Base-by-base conservation (phyloP, 2,797 vertebrate species). In the Schizothorax lantsangensis region DNA sequence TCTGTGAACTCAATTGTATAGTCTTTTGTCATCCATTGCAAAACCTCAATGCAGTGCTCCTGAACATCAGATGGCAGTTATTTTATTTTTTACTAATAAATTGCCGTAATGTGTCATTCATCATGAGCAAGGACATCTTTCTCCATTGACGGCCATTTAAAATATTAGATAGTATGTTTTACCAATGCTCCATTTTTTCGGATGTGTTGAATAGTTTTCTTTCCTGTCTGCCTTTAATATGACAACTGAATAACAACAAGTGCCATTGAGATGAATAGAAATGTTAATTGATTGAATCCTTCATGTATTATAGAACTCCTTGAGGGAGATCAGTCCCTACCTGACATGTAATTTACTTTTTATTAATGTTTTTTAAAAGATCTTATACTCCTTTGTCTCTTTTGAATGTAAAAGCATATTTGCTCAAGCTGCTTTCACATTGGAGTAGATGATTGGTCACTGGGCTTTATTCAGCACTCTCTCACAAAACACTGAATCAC, bases 401-500 rank as follows among this genome's bases (percentile, higher is more conserved):
- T 6, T 23, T 45, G 36, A 52, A 36, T 54, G 23, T 54, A 57
- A 49, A 36, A 69, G 45, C 79, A n/a, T 83, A 1, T 45, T 30
- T 74, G 52, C 38, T 73, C 54, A 62, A 54, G 71, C 14, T 64
- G 17, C 69, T 75, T 84, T 62, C 11, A 23, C 26, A 62, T 21
- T 45, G 2, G 36, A 62, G 38, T 59, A 36, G 77, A 21, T 78
- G 47, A 79, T n/a, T 78, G 74, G n/a, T 57, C 19, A 23, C 57
- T 17, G 19, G 23, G 57, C 7, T 64, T 14, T n/a, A 43, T 73
- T 43, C 49, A 21, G 64, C 81, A 83, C 19, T 73, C 19, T 71
- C 33, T 54, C 19, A 54, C 33, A 54, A 82, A 73, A 69, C 66
- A 43, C 38, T 23, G 36, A 59, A 83, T 74, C n/a, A 82, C 30